Base-by-base conservation (phyloP, 1,140 invertebrate species). In the Euura saliciscinereae region DNA sequence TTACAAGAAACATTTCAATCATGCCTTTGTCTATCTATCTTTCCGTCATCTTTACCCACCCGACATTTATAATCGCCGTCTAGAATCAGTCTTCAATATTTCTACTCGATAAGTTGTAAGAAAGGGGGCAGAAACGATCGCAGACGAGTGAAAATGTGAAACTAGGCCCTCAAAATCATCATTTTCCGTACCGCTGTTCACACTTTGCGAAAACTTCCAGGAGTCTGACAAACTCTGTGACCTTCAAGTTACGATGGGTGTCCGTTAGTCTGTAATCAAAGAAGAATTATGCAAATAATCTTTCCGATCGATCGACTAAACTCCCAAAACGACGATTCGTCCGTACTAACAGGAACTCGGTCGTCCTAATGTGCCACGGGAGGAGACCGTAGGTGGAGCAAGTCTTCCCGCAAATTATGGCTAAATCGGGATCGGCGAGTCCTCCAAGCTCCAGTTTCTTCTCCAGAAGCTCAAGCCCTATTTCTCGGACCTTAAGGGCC, bases 351-450 rank as follows among this genome's bases (percentile, higher is more conserved):
- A 91, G 82, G 85, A 94, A 93, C 87, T 93, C 92, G 46, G 92
- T 91, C 66, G 92, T 79, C 86, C 90, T 88, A 77, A 92, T 91
- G 78, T 93, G 92, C 93, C 92, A 94, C 59, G 92, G 92, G 28
- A 93, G 84, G 81, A 92, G 86, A 72, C 91, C 91, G 80, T 89
- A 89, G 59, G 91, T 91, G 73, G 84, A 89, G 77, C 90, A 90
- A 59, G 83, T 77, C 43, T 88, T 82, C 43, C 92, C 92, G 79
- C 89, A 91, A 79, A 91, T 89, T 71, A 94, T 79, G 51, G 89
- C 90, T 74, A 93, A 78, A 77, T 94, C 91, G 42, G 92, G 92
- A 75, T 93, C 92, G 44, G 92, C 91, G 80, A 92, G 88, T 64
- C 79, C 79, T 72, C 86, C 79, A 84, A 78, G 77, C 80, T 77